A percentile compares a stretch with the other conserved stretches of the same genome.
Conservation (phyloP, 2,888 invertebrate genomes). For the Agonopterix arenella region DNA sequence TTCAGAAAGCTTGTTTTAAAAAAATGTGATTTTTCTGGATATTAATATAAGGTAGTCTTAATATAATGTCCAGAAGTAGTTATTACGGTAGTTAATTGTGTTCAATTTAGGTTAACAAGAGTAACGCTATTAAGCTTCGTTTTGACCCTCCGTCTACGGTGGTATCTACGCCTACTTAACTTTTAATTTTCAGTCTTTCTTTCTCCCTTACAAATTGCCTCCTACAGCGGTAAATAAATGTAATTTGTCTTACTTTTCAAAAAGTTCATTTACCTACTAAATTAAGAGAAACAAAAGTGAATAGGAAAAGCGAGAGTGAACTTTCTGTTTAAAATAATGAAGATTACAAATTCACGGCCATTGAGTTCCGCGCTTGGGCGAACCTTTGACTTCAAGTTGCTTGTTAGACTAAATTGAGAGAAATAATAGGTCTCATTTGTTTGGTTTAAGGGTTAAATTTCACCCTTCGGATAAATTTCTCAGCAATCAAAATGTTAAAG, state of each 20-base stretch:
- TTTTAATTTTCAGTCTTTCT: too few relatives aligned
- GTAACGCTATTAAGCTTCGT: too few relatives aligned
- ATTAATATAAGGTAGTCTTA: too few relatives aligned
- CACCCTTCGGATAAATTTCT: slow-evolving; percentile 43
- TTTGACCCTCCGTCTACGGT: too few relatives aligned
- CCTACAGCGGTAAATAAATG: too few relatives aligned
- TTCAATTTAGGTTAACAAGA: too few relatives aligned
- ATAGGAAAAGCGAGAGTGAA: slow-evolving; percentile 49
- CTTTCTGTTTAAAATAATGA: slow-evolving; percentile 70
- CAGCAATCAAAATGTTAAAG: slow-evolving; percentile 37
- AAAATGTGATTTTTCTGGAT: too few relatives aligned
- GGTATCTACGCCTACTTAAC: too few relatives aligned
- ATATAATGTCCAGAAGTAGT: too few relatives aligned
- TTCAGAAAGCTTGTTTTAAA: too few relatives aligned
- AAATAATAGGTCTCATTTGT: slow-evolving; percentile 74
- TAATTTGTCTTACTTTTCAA: not conserved
- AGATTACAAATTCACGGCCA: slow-evolving; percentile 75
- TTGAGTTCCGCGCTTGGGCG: slow-evolving; percentile 68
- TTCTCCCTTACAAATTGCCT: too few relatives aligned
- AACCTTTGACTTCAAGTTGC: slow-evolving; percentile 71
- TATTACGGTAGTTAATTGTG: too few relatives aligned
- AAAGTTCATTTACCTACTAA: slow-evolving; percentile 6
- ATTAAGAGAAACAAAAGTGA: slow-evolving; percentile 48
- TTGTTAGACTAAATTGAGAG: slow-evolving; percentile 75
- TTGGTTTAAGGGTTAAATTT: slow-evolving; percentile 62